A percentile compares a stretch with the other conserved stretches of the same genome.
Conservation (phyloP, 2,888 invertebrate genomes). For the Aproaerema taeniolella region DNA sequence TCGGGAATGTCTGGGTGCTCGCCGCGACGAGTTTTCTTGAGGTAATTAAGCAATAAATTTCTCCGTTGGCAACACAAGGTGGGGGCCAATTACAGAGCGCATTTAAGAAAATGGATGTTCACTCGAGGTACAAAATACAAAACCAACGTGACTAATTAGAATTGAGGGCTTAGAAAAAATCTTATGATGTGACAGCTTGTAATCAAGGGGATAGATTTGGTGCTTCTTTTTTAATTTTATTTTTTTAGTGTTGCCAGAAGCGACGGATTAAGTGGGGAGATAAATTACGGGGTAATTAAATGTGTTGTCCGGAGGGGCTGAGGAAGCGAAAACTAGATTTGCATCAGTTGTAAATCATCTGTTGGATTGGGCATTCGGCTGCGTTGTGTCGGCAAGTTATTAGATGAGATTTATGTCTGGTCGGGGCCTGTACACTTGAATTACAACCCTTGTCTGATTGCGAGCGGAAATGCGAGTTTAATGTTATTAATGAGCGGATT, state of each 20-base stretch:
- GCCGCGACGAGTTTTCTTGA: conserved; percentile 70
- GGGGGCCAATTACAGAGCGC: conserved; percentile 67
- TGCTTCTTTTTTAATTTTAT: conserved; percentile 42
- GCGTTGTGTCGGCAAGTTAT: conserved; percentile 16
- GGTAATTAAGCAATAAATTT: conserved; percentile 79
- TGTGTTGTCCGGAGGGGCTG: conserved; percentile 44
- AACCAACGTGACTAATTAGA: conserved; percentile 69
- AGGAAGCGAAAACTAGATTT: conserved; percentile 25
- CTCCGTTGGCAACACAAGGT: conserved; percentile 71
- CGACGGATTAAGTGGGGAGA: conserved; percentile 63
- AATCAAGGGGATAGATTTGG: conserved; percentile 72
- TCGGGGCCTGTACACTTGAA: too few relatives aligned
- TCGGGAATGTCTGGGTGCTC: conserved; percentile 48
- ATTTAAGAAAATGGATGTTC: conserved; percentile 71
- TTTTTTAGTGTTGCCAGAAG: conserved; percentile 44
- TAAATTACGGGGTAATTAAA: conserved; percentile 73
- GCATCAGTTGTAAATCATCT: conserved; percentile 34
- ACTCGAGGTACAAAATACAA: conserved; percentile 39
- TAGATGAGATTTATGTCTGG: conserved; percentile 8
- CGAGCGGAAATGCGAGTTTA: too few relatives aligned
- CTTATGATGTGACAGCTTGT: conserved; percentile 74
- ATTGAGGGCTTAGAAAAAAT: conserved; percentile 72
- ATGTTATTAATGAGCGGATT: too few relatives aligned
- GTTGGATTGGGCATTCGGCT: conserved; percentile 23
- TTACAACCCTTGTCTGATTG: too few relatives aligned